Percentiles rank a stretch among this genome's conserved stretches.
Conservation (phyloP, 2,888 invertebrate genomes). For the Halocaridina rubra region DNA sequence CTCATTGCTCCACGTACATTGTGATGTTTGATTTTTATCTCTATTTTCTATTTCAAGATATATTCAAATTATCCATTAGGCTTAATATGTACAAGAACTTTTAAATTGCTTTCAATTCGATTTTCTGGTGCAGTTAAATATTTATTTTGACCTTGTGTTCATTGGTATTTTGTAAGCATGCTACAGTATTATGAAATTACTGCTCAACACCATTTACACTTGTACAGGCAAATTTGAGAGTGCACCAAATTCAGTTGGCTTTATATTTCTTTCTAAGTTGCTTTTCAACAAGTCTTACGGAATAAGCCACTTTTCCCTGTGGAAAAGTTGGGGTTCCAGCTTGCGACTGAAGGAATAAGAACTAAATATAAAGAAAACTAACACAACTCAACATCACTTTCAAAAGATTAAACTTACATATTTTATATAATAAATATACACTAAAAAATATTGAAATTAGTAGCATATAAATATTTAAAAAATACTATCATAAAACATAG, state of each 20-base stretch:
- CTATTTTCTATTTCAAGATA: too few species aligned
- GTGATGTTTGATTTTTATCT: too few species aligned
- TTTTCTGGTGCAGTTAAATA: too few species aligned
- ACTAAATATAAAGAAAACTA: neutral
- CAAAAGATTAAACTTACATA: neutral
- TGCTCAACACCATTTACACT: too few species aligned
- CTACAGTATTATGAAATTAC: neutral
- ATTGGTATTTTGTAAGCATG: neutral
- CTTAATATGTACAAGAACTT: too few species aligned
- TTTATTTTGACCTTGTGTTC: too few species aligned
- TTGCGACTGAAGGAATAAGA: slow-evolving; percentile 5
- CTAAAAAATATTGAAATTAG: neutral
- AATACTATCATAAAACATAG: neutral
- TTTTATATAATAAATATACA: neutral
- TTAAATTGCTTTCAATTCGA: too few species aligned
- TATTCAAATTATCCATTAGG: too few species aligned
- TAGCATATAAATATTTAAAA: neutral
- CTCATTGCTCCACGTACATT: too few species aligned
- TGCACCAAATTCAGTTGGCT: neutral
- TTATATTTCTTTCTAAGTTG: slow-evolving; percentile 5
- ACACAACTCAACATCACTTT: neutral
- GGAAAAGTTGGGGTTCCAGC: slow-evolving; percentile 46
- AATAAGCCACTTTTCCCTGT: slow-evolving; percentile 26
- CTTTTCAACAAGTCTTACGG: slow-evolving; percentile 28
- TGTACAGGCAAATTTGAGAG: neutral